Evolutionary conservation across 2,888 invertebrate genomes (phyloP), one percentile per base, ranked within the genome.

Genomic region (Sericinus montela): DNA sequence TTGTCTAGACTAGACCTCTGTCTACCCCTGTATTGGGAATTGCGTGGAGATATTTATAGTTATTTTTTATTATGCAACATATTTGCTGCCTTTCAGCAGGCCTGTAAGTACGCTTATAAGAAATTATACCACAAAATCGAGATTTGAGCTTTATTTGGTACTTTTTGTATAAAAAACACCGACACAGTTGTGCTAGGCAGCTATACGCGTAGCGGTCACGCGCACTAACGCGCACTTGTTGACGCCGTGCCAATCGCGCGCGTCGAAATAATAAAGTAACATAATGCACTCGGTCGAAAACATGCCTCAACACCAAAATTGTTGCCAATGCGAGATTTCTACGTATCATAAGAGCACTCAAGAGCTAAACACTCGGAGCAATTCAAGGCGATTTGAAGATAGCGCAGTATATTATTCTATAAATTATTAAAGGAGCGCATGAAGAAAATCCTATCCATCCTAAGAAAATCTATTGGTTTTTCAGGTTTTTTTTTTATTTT

Each of bases 231-330:
- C 63, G 78, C 71, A 14, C 25, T 2, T 62, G 69, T 83, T 84
- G 83, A 80, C 62, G 66, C 61, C 52, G 64, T 76, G 85, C 85
- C 84, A 85, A 82, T 72, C 66, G 63, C 68, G 58, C 62, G 56
- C 65, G 66, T 67, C 69, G 71, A 75, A 69, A 67, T 69, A 63
- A 67, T 65, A 66, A 61, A 58, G 56, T 65, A 57, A 63, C 62
- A 55, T 3, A 57, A 57, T 62, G 61, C 62, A 59, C 55, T 58
- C 54, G 45, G 45, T 43, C 51, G 47, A 55, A 53, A 53, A 57
- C 53, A 54, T 30, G 49, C 45, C 45, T 43, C 58, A 38, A 50
- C 52, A 48, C 45, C 28, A 47, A 53, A 25, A 55, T 55, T 46
- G 53, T 51, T 57, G 55, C 53, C 51, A 45, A 40, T 42, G 25